Conservation (phyloP, 2,797 vertebrate genomes). For the Poecilia wingei region DNA sequence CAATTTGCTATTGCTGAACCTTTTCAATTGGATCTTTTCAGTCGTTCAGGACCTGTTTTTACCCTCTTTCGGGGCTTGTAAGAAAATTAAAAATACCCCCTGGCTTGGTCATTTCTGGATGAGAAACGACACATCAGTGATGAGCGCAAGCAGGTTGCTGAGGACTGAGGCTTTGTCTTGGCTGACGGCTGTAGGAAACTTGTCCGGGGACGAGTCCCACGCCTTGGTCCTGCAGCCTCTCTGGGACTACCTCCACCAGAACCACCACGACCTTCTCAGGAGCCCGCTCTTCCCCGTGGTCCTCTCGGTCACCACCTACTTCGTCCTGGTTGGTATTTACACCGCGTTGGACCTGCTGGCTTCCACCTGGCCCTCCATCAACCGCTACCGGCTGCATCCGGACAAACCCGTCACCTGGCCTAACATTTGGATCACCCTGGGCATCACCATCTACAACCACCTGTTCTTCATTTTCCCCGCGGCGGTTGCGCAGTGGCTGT, state of each 20-base stretch:
- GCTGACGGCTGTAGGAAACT: constrained; percentile 60
- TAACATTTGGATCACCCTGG: constrained; percentile 77
- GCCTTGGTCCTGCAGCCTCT: constrained; percentile 77
- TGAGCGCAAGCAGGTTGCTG: constrained; percentile 53
- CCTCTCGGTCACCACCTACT: constrained; percentile 81
- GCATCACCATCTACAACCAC: constrained; percentile 82
- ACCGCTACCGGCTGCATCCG: constrained; percentile 80
- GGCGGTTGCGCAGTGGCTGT: constrained; percentile 83
- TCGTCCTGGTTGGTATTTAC: constrained; percentile 79
- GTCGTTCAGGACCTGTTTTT: constrained; percentile 36
- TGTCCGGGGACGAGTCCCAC: constrained; percentile 57
- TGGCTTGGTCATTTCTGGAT: constrained; percentile 31
- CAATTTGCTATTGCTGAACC: constrained; percentile 58
- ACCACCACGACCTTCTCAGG: constrained; percentile 78
- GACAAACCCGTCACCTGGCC: constrained; percentile 74
- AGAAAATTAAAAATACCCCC: constrained; percentile 31
- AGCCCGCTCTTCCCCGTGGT: constrained; percentile 83
- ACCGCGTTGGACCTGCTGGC: constrained; percentile 82
- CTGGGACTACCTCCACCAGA: constrained; percentile 82
- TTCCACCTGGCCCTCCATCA: constrained; percentile 78
- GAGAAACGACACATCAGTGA: constrained; percentile 33
- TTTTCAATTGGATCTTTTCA: constrained; percentile 53
- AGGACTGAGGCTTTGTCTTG: constrained; percentile 57
- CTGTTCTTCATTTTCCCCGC: constrained; percentile 84
- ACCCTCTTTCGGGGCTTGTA: constrained; percentile 17